phyloP scores from a whole-genome alignment of 2,113 vertebrate species.

The Lepidothrix coronata region DNA sequence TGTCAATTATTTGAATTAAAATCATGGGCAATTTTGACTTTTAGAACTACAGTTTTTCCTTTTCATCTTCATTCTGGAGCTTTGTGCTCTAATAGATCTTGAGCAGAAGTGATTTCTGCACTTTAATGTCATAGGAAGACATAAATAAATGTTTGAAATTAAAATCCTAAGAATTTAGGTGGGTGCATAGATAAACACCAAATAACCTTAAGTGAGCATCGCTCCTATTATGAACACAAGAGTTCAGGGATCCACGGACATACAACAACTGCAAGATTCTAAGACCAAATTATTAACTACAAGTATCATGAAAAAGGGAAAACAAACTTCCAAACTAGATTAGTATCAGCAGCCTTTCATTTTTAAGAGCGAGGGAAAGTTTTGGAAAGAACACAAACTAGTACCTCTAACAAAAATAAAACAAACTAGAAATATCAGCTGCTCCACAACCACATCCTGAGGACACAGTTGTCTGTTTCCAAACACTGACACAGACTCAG shows the following conservation, averaged over 20 bases:
- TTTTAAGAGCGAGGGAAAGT: conserved; percentile 40
- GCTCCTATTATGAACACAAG: not conserved
- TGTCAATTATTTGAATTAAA: not conserved
- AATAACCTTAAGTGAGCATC: not conserved
- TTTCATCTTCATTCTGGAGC: not conserved
- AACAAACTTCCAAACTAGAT: not conserved
- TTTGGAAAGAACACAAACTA: conserved; percentile 19
- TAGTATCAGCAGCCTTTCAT: not conserved
- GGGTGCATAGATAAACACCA: not conserved
- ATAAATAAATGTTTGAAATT: not conserved
- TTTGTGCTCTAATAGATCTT: not conserved
- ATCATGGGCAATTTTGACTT: not conserved
- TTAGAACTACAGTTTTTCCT: not conserved
- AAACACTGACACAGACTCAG: not conserved
- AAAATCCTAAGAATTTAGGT: not conserved
- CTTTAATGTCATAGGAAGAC: not conserved
- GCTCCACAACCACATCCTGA: not conserved
- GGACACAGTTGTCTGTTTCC: conserved; percentile 11
- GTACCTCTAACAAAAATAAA: conserved; percentile 17
- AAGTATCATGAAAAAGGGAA: not conserved
- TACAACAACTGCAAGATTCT: not conserved
- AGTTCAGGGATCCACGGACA: not conserved
- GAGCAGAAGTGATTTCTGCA: not conserved
- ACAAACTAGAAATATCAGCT: conserved; percentile 52
- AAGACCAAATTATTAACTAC: not conserved